Percentiles rank a stretch among this genome's conserved stretches.
phyloP scores from a whole-genome alignment of 1,140 invertebrate genomes.

The Chlorops oryzae region DNA sequence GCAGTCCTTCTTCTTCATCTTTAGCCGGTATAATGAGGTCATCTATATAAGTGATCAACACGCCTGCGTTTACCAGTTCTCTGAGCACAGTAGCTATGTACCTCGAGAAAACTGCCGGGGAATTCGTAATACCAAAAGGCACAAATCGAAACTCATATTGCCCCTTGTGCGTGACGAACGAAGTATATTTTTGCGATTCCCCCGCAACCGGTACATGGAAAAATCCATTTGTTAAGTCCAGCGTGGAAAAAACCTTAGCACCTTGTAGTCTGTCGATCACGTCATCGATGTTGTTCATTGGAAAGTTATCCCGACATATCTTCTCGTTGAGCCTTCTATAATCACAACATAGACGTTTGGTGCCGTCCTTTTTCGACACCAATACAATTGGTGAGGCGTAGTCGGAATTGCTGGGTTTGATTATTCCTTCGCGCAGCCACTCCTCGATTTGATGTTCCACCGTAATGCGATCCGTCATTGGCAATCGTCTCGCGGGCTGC shows the following conservation, averaged over 20 bases:
- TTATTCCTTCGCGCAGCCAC: not conserved
- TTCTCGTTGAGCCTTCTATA: constrained; percentile 15
- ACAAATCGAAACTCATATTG: constrained; percentile 6
- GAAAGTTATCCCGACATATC: constrained; percentile 14
- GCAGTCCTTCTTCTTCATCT: not conserved
- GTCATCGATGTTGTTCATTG: too few species aligned
- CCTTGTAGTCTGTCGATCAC: constrained; percentile 17
- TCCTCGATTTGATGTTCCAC: not conserved
- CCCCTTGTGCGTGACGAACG: constrained; percentile 3
- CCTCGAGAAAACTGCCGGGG: not conserved
- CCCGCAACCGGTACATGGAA: constrained; percentile 7
- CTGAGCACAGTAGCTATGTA: not conserved
- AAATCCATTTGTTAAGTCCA: constrained; percentile 14
- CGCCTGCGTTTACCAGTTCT: not conserved
- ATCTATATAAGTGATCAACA: constrained; percentile 2
- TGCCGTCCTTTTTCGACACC: too few species aligned
- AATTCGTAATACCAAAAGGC: constrained; percentile 3
- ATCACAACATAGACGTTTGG: constrained; percentile 5
- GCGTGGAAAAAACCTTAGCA: constrained; percentile 16
- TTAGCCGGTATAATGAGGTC: constrained; percentile 7
- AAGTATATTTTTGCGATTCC: not conserved
- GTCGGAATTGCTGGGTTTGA: not conserved
- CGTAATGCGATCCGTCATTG: not conserved
- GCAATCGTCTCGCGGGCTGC: not conserved
- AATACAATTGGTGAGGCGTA: too few species aligned